These are phyloP conservation scores for Tipula lateralis DNA, from an alignment of 2,888 invertebrate species.

Conservation along the genomic window DNA sequence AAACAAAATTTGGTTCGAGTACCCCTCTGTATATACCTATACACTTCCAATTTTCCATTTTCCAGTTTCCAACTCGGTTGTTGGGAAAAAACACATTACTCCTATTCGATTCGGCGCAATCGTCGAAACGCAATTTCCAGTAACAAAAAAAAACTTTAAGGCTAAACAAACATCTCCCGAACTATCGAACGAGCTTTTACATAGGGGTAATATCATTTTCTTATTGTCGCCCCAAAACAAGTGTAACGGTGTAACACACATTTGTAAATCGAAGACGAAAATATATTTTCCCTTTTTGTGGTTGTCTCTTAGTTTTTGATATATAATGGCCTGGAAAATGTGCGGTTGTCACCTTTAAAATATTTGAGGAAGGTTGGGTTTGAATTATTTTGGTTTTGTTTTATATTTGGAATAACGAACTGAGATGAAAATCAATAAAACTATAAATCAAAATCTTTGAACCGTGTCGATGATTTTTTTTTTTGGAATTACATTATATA, in stretches of 20 bases:
- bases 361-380: neutral
- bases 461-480: neutral
- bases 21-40: neutral
- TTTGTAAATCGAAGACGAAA: neutral
- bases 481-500: no score
- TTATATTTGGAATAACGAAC: neutral
- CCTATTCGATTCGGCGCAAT: neutral
- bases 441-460: neutral
- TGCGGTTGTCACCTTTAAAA: neutral
- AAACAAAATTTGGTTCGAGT: neutral
- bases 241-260: neutral
- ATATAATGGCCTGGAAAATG: constrained; percentile 24
- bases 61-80: neutral
- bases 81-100: neutral
- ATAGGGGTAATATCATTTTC: neutral
- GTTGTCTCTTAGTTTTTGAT: neutral
- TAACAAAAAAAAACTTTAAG: neutral
- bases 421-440: neutral
- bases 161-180: no score
- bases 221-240: neutral
- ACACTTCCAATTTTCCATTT: neutral
- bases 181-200: neutral
- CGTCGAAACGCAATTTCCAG: neutral
- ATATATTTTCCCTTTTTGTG: neutral
- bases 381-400: neutral